These are phyloP conservation scores for Pithys albifrons DNA, from an alignment of 2,113 vertebrate genomes.

Conservation along the genomic window DNA sequence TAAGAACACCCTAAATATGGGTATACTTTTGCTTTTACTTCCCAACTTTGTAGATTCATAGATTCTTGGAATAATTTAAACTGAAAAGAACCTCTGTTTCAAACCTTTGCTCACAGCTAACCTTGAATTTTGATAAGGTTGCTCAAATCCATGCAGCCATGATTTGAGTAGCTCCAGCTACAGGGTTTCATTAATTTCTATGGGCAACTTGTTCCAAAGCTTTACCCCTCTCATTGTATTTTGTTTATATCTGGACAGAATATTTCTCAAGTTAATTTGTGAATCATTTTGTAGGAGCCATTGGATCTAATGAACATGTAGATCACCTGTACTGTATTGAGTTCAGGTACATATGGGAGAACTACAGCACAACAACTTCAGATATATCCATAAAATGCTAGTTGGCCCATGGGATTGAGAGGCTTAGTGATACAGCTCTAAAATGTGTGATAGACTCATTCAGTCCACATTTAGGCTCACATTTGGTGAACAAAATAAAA, in stretches of 20 bases:
- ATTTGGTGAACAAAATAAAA: background rate
- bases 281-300: background rate
- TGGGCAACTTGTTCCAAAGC: background rate
- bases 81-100: background rate
- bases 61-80: background rate
- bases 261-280: background rate
- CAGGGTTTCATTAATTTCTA: background rate
- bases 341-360: background rate
- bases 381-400: background rate
- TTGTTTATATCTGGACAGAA: background rate
- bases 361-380: background rate
- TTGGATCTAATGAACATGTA: background rate
- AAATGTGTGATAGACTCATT: background rate
- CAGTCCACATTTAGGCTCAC: background rate
- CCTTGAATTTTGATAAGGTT: background rate
- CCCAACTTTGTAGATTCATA: background rate
- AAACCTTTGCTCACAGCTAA: background rate
- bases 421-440: background rate
- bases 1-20: background rate
- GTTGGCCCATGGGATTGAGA: background rate
- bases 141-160: background rate
- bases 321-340: background rate
- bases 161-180: background rate
- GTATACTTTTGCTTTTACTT: background rate
- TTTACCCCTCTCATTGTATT: background rate